phyloP scores from a whole-genome alignment of 2,888 invertebrate genomes.

The Dolichomitus sp. region DNA sequence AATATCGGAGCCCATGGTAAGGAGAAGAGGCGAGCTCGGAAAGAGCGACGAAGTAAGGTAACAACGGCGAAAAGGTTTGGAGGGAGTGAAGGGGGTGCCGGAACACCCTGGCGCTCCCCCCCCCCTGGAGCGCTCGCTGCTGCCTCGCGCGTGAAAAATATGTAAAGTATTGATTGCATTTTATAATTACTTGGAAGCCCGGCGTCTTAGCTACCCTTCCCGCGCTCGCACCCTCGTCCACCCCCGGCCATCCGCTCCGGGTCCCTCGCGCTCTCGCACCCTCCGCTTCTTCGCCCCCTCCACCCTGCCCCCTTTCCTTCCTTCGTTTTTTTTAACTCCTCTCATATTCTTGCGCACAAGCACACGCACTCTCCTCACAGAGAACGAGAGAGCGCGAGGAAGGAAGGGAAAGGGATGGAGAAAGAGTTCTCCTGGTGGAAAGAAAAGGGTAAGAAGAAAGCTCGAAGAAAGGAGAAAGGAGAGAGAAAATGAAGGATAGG shows the following conservation, averaged over 20 bases:
- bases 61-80: slow-evolving; percentile 23
- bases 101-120: slow-evolving; percentile 24
- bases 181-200: slow-evolving; percentile 86
- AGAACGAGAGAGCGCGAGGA: slow-evolving; percentile 44
- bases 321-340: slow-evolving; percentile 67
- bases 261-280: slow-evolving; percentile 56
- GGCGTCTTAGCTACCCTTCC: slow-evolving; percentile 85
- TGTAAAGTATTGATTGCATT: slow-evolving; percentile 87
- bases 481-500: slow-evolving; percentile 40
- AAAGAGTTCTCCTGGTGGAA: slow-evolving; percentile 53
- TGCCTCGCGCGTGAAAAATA: slow-evolving; percentile 85
- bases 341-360: slow-evolving; percentile 57
- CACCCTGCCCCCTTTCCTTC: slow-evolving; percentile 36
- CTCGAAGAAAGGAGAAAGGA: slow-evolving; percentile 18
- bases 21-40: neutral
- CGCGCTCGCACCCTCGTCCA: slow-evolving; percentile 74
- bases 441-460: slow-evolving; percentile 39
- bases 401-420: slow-evolving; percentile 39
- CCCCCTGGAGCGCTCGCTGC: slow-evolving; percentile 57
- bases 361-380: slow-evolving; percentile 56
- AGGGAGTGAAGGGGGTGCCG: slow-evolving; percentile 53
- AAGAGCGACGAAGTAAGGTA: slow-evolving; percentile 38
- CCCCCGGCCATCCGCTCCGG: slow-evolving; percentile 54
- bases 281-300: slow-evolving; percentile 35
- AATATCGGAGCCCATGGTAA: slow-evolving; percentile 46